Evolutionary conservation across 2,888 invertebrate genomes (phyloP).

Genomic region (Drosophila fungiperda): DNA sequence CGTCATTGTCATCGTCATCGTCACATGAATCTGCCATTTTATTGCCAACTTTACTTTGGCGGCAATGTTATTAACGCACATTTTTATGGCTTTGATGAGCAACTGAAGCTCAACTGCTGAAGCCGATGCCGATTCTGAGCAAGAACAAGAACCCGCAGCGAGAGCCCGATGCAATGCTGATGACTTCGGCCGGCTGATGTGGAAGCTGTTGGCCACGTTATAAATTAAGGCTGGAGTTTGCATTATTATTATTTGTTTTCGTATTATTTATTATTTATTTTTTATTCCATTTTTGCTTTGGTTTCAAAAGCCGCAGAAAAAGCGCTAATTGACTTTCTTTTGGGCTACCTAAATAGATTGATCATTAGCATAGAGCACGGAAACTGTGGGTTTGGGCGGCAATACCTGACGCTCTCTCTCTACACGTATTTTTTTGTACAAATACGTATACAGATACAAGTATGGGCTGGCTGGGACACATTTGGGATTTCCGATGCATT

Average conservation of each 20-base stretch:
- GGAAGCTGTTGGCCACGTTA: slow-evolving; percentile 47
- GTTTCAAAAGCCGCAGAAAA: neutral
- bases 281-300: neutral
- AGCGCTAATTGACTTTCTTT: slow-evolving; percentile 58
- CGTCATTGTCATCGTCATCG: slow-evolving; percentile 54
- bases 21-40: slow-evolving; percentile 82
- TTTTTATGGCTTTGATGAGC: slow-evolving; percentile 72
- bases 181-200: slow-evolving; percentile 11
- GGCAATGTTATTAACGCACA: slow-evolving; percentile 81
- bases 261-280: neutral
- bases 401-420: neutral
- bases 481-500: slow-evolving; percentile 76
- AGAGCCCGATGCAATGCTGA: slow-evolving; percentile 6
- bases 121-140: neutral
- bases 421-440: slow-evolving; percentile 2
- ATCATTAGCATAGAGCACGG: slow-evolving; percentile 70
- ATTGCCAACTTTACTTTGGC: slow-evolving; percentile 80
- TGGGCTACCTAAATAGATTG: slow-evolving; percentile 52
- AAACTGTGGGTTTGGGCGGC: slow-evolving; percentile 63
- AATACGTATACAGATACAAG: neutral
- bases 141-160: slow-evolving; percentile 4
- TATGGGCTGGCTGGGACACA: slow-evolving; percentile 31
- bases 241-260: slow-evolving; percentile 19
- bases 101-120: slow-evolving; percentile 44
- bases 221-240: slow-evolving; percentile 54